Conservation (phyloP, 1,140 invertebrate genomes). For the Periplaneta americana region DNA sequence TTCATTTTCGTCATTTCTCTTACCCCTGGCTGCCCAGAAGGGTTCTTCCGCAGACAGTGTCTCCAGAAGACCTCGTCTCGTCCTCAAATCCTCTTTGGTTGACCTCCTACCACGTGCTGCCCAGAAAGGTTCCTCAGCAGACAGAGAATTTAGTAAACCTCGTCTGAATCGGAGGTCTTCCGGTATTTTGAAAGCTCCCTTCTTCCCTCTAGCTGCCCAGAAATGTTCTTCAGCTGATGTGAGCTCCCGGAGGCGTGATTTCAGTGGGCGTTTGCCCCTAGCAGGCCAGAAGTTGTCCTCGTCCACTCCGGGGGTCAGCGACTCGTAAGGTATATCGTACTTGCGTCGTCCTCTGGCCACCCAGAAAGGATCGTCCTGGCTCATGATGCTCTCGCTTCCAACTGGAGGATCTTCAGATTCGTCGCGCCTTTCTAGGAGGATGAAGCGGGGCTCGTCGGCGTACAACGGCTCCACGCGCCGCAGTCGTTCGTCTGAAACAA, state of each 20-base stretch:
- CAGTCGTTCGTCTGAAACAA: neutral
- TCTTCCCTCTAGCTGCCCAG: neutral
- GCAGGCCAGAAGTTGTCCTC: neutral
- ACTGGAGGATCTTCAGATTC: neutral
- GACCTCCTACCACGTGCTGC: neutral
- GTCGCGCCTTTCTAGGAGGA: neutral
- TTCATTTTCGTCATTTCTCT: neutral
- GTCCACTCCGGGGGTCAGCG: too few species aligned
- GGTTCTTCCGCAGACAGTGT: conserved; percentile 11
- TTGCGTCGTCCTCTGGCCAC: neutral
- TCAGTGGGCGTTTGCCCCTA: neutral
- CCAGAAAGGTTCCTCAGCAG: neutral
- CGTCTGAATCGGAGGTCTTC: neutral
- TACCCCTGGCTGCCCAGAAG: conserved; percentile 10
- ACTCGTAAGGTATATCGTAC: neutral
- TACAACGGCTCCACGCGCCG: neutral
- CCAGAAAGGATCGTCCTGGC: neutral
- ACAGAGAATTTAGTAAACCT: neutral
- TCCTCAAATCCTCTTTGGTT: neutral
- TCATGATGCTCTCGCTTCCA: neutral
- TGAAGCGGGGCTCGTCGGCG: neutral
- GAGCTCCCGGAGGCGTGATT: neutral
- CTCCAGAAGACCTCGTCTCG: neutral
- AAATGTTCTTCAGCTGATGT: neutral
- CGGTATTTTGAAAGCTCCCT: neutral